phyloP scores from a whole-genome alignment of 2,113 vertebrate species.

The Sander vitreus region DNA sequence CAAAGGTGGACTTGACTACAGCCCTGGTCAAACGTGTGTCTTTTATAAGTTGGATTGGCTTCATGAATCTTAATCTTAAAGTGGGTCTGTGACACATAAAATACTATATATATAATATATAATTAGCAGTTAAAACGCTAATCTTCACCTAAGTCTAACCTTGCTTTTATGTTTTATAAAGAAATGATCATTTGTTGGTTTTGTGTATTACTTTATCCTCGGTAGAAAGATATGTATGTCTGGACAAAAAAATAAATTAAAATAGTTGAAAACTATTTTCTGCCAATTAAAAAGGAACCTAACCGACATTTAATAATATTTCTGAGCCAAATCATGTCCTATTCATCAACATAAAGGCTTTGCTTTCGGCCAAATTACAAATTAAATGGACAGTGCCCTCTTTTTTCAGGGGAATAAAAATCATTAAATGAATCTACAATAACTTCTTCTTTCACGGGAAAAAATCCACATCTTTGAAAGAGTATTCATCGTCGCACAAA shows the following conservation, averaged over 20 bases:
- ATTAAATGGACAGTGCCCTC: conserved; percentile 39
- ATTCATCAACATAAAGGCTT: conserved; percentile 21
- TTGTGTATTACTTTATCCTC: neutral
- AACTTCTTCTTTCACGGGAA: conserved; percentile 10
- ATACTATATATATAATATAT: too few relatives aligned
- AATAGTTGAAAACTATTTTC: conserved; percentile 13
- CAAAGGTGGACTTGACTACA: too few relatives aligned
- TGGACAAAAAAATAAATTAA: conserved; percentile 4
- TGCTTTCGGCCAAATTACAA: conserved; percentile 40
- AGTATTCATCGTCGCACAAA: conserved; percentile 31
- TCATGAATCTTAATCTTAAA: neutral
- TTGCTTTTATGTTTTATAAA: neutral
- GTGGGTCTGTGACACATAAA: neutral
- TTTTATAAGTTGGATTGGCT: neutral
- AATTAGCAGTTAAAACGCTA: neutral
- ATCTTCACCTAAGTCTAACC: neutral
- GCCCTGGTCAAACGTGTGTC: neutral
- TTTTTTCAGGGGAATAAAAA: neutral
- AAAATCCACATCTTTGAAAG: conserved; percentile 4
- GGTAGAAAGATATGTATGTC: neutral
- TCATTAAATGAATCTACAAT: neutral
- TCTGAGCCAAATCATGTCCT: conserved; percentile 27
- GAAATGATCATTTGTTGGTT: neutral
- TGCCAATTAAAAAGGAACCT: conserved; percentile 11
- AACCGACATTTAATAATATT: conserved; percentile 22